Evolutionary conservation across 2,113 vertebrate genomes (phyloP), one percentile per base, ranked within the genome.

Genomic region (Elaphurus davidianus): DNA sequence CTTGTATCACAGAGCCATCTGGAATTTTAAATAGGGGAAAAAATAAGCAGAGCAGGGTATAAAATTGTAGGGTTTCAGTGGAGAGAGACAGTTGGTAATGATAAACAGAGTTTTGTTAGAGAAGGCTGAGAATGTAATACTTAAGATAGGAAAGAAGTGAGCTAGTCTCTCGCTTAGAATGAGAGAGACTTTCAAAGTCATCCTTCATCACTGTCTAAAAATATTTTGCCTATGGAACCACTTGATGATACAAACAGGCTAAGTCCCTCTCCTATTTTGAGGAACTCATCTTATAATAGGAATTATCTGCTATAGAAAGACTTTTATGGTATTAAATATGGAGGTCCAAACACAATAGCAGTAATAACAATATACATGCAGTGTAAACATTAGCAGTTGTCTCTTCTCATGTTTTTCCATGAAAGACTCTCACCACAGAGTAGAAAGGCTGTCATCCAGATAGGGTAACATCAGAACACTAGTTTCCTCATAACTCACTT

Each of bases 391-490:
- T 27, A 91, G 12, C 33, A 40, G 28, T 40, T n/a, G 12, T n/a
- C 14, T 8, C 13, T 10, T 11, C 16, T 82, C 27, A 7, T 47
- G 0, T 50, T 21, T 43, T 83, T 90, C 74, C 21, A 89, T 60
- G 14, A 62, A 91, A 78, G 47, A 17, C 30, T 59, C 21, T 36
- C n/a, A 15, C 2, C 1, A 3, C 2, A 11, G 15, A 40, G 19
- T 64, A 17, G 27, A 50, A 88, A 55, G 43, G 19, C 43, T 74
- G 8, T 7, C 17, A 27, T 54, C 95, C 21, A 16, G 17, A 50
- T 0, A 33, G 16, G 1, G 57, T 84, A 36, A 28, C 9, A 3
- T 52, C 5, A 1, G 3, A 21, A 0, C 0, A 7, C 14, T 33
- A 0, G 3, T 64, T 79, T 45, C 79, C 45, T 43, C 82, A 0